phyloP scores from a whole-genome alignment of 2,113 vertebrate genomes.

The Progne subis region DNA sequence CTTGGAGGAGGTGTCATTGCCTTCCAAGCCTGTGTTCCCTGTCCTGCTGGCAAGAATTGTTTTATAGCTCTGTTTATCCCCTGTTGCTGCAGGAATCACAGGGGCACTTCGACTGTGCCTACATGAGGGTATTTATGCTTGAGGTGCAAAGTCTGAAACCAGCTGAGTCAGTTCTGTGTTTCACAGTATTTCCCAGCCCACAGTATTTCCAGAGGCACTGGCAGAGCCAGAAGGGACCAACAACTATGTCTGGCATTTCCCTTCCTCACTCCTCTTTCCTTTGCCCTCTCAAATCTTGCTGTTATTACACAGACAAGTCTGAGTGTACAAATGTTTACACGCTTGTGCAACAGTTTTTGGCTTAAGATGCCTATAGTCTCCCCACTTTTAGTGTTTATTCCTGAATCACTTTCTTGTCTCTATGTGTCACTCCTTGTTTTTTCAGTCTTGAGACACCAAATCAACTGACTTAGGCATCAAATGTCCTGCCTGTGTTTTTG shows the following conservation, averaged over 20 bases:
- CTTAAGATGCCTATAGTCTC: background rate
- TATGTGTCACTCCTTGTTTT: background rate
- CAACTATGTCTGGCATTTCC: background rate
- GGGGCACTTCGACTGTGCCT: background rate
- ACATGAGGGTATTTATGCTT: background rate
- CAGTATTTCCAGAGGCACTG: background rate
- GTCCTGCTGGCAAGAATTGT: background rate
- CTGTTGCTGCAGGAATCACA: background rate
- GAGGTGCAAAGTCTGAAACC: background rate
- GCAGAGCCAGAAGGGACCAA: background rate
- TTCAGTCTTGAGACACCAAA: background rate
- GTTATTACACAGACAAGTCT: background rate
- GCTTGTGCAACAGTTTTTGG: background rate
- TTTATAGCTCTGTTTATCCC: background rate
- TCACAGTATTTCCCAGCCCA: background rate
- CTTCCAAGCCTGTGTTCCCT: background rate
- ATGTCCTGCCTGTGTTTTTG: background rate
- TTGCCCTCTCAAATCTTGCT: background rate
- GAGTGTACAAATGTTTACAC: background rate
- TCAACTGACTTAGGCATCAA: background rate
- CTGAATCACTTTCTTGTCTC: background rate
- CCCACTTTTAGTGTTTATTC: background rate
- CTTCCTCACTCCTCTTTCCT: background rate
- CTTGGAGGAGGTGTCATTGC: background rate
- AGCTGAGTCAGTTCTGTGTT: background rate